Evolutionary conservation across 1,140 invertebrate genomes (phyloP).

Genomic region (Caerostris darwini): DNA sequence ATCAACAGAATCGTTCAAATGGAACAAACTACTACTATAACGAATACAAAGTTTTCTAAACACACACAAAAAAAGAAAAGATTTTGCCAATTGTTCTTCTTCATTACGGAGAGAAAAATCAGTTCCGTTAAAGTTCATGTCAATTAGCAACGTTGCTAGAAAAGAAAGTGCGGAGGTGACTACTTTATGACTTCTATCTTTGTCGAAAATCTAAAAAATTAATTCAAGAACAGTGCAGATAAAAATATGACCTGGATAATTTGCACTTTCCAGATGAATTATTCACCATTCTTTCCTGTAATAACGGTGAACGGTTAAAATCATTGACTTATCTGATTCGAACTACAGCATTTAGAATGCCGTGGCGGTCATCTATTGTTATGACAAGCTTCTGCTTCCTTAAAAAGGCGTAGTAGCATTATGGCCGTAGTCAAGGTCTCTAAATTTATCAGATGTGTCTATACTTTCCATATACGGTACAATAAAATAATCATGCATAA

Average conservation of each 20-base stretch:
- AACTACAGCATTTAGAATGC: background rate
- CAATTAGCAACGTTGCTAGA: background rate
- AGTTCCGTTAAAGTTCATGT: slow-evolving; percentile 41
- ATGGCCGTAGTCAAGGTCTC: background rate
- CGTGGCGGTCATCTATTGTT: background rate
- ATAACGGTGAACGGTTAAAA: background rate
- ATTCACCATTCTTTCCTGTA: background rate
- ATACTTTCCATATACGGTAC: background rate
- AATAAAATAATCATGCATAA: background rate
- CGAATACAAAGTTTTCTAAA: background rate
- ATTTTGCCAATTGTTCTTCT: background rate
- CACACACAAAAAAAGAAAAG: background rate
- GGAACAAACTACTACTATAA: background rate
- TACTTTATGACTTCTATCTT: background rate
- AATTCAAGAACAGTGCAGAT: background rate
- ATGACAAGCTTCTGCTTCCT: background rate
- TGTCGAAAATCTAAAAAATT: slow-evolving; percentile 40
- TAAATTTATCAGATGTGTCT: background rate
- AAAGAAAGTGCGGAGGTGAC: background rate
- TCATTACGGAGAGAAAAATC: background rate
- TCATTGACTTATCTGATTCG: background rate
- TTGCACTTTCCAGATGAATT: background rate
- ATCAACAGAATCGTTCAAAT: background rate
- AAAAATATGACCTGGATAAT: slow-evolving; percentile 6
- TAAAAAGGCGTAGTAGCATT: background rate